Evolutionary conservation across 2,797 vertebrate species (phyloP), one percentile per base, ranked within the genome.

Genomic region (Galaxias olidus): DNA sequence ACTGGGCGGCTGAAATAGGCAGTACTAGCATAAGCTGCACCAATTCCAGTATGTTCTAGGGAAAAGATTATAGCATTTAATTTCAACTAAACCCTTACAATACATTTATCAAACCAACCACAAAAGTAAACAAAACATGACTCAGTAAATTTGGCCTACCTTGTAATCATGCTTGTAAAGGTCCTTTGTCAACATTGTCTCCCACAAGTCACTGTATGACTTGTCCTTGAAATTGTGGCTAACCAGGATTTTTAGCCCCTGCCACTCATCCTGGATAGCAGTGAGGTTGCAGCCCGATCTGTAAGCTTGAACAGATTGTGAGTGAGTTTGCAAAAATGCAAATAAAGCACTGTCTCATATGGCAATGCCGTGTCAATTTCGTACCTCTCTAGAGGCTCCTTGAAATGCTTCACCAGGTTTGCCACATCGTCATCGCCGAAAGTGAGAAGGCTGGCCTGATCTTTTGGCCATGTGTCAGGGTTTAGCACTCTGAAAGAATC

Each of bases 41-140:
- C 60, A 63, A 69, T 45, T 58, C 45, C 50, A 69, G 59, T 58
- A 69, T 69, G 57, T 68, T 68, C 60, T 58, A 58, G 12, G 54
- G 51, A 54, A 46, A 54, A 45, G 10, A 56, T 15, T 9, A 48
- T 56, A 66, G 12, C 8, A 19, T 58, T 49, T 15, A 46, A 45
- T 45, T 63, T 53, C 7, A 41, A 48, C 54, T 63, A 20, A 63
- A 63, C 46, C 49, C 10, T 57, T 48, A 61, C 41, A 59, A 55
- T 55, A n/a, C 43, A 58, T 40, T 50, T 41, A 57, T 44, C 48
- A 66, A 50, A 62, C 60, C 60, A 61, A 61, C 43, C 30, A 51
- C 19, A 60, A 18, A 20, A 44, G 19, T 8, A 48, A 43, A 40
- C n/a, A 20, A 62, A 51, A 49, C 45, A 41, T 15, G 49, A 40